Conservation (phyloP, 92 coral and sea anemone genomes). For the Porites evermanni region DNA sequence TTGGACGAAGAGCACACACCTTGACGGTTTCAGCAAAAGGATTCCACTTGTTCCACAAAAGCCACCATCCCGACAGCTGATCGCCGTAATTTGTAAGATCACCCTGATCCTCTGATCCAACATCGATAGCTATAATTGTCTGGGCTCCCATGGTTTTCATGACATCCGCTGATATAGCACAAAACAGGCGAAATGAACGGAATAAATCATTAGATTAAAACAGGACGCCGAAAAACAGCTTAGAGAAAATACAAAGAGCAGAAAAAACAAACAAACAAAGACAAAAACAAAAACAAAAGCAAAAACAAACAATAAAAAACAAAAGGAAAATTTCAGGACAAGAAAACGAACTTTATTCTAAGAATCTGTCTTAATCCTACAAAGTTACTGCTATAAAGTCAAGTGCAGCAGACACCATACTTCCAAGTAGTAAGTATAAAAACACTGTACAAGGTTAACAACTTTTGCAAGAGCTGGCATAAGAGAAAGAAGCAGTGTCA, state of each 20-base stretch:
- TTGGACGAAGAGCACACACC: constrained; percentile 52
- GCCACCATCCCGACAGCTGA: constrained; percentile 99
- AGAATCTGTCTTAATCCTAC: too few relatives aligned
- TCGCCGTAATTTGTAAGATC: constrained; percentile 98
- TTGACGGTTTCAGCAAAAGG: constrained; percentile 95
- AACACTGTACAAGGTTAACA: too few relatives aligned
- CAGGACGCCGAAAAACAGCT: background rate
- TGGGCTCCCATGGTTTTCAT: constrained; percentile 98
- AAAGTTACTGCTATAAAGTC: too few relatives aligned
- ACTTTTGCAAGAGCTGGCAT: too few relatives aligned
- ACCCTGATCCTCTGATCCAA: constrained; percentile 94
- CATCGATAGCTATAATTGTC: constrained; percentile 98
- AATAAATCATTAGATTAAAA: background rate
- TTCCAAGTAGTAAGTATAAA: too few relatives aligned
- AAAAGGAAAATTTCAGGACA: too few relatives aligned
- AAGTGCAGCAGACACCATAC: too few relatives aligned
- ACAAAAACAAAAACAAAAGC: too few relatives aligned
- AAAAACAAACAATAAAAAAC: too few relatives aligned
- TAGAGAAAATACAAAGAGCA: background rate
- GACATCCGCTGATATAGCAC: constrained; percentile 80
- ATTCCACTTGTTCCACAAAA: constrained; percentile 99
- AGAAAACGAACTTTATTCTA: too few relatives aligned
- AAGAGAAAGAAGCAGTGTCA: too few relatives aligned
- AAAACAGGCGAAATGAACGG: too few relatives aligned
- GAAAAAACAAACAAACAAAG: background rate